Conservation (phyloP, 2,113 vertebrate species). For the Manacus vitellinus region DNA sequence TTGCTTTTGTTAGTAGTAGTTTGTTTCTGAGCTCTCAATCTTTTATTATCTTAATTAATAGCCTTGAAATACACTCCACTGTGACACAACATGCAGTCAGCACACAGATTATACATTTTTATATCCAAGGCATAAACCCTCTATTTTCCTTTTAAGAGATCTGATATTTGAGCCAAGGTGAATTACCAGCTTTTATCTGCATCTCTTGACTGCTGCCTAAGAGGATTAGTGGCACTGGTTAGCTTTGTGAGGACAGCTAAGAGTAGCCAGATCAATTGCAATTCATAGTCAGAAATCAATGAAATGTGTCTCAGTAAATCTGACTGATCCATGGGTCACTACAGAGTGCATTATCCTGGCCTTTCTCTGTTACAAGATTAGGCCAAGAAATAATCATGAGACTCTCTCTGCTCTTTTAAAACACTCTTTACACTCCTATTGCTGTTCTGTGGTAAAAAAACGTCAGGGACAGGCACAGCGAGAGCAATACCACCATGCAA, state of each 20-base stretch:
- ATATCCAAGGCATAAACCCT: slow-evolving; percentile 28
- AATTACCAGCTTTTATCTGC: slow-evolving; percentile 76
- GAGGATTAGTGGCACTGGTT: slow-evolving; percentile 74
- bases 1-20: neutral
- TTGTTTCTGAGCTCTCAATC: neutral
- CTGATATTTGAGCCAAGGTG: slow-evolving; percentile 66
- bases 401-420: slow-evolving; percentile 14
- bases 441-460: neutral
- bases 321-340: slow-evolving; percentile 54
- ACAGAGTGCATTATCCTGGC: slow-evolving; percentile 29
- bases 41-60: slow-evolving; percentile 39
- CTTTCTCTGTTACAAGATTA: slow-evolving; percentile 55
- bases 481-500: neutral
- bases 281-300: slow-evolving; percentile 77
- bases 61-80: neutral
- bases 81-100: neutral
- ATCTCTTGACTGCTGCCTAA: slow-evolving; percentile 75
- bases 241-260: slow-evolving; percentile 58
- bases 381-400: slow-evolving; percentile 37
- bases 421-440: neutral
- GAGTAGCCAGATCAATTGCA: slow-evolving; percentile 70
- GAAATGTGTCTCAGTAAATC: slow-evolving; percentile 62
- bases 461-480: neutral
- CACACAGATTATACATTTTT: slow-evolving; percentile 29
- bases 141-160: slow-evolving; percentile 69